These are phyloP conservation scores for Choristoneura fumiferana DNA, from an alignment of 1,140 invertebrate genomes.

Conservation along the genomic window DNA sequence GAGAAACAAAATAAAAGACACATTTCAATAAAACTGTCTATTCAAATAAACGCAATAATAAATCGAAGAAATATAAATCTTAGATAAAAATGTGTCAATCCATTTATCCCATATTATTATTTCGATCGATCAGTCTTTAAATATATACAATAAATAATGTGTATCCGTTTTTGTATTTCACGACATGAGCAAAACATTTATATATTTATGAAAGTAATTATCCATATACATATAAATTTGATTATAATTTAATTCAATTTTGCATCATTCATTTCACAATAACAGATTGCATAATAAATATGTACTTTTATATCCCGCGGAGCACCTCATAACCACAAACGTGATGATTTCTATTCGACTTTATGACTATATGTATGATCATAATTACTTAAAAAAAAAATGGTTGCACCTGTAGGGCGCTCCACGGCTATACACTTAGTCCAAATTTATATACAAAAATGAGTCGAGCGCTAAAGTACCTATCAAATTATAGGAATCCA, in stretches of 20 bases:
- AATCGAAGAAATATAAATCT: conserved; percentile 31
- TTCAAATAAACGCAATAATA: conserved; percentile 25
- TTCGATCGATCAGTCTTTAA: conserved; percentile 33
- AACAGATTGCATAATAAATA: conserved; percentile 8
- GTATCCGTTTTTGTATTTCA: conserved; percentile 3
- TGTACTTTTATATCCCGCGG: too few species aligned
- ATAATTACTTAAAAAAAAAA: too few species aligned
- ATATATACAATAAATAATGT: conserved; percentile 12
- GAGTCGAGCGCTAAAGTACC: too few species aligned
- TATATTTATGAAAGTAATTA: conserved; percentile 10
- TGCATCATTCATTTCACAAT: conserved; percentile 7
- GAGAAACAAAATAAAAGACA: background rate
- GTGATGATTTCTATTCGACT: too few species aligned
- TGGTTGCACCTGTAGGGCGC: too few species aligned
- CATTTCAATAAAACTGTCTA: conserved; percentile 16
- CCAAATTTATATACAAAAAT: background rate
- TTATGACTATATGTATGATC: too few species aligned
- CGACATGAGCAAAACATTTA: conserved; percentile 19
- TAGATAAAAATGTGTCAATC: conserved; percentile 35
- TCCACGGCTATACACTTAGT: too few species aligned
- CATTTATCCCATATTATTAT: conserved; percentile 29
- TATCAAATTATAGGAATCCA: too few species aligned
- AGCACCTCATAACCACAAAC: too few species aligned
- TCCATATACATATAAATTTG: too few species aligned
- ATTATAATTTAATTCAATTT: background rate